Conservation (phyloP, 2,113 vertebrate species). For the Gobio gobio region DNA sequence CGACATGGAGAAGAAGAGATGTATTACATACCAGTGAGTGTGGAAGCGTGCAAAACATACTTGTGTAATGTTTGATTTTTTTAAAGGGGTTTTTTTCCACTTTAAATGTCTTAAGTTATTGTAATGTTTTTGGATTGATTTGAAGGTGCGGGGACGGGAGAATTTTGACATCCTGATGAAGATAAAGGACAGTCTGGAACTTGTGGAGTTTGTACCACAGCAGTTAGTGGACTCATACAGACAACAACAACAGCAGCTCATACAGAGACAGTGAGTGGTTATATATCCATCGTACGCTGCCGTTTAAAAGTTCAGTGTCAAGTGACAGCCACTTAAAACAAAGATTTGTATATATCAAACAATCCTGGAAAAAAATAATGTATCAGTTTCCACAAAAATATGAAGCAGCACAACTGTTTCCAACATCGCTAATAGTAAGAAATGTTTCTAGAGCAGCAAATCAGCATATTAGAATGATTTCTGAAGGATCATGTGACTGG, state of each 20-base stretch:
- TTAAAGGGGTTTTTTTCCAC: background rate
- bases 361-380: background rate
- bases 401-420: too few species aligned
- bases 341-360: background rate
- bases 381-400: too few species aligned
- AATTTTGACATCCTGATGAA: slow-evolving; percentile 98
- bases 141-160: slow-evolving; percentile 91
- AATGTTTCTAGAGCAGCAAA: too few species aligned
- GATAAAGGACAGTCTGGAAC: slow-evolving; percentile 95
- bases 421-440: too few species aligned
- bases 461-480: too few species aligned
- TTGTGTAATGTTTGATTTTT: background rate
- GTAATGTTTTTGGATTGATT: slow-evolving; percentile 26
- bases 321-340: background rate
- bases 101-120: background rate
- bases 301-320: background rate
- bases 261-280: slow-evolving; percentile 91
- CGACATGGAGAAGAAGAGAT: slow-evolving; percentile 92
- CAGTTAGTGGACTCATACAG: slow-evolving; percentile 91
- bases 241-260: slow-evolving; percentile 95
- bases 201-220: slow-evolving; percentile 93
- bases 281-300: background rate
- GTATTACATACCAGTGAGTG: slow-evolving; percentile 92
- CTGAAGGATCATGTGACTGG: too few species aligned
- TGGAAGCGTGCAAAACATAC: background rate